Base-by-base conservation (phyloP, 1,140 invertebrate genomes). In the Bombyx mandarina region DNA sequence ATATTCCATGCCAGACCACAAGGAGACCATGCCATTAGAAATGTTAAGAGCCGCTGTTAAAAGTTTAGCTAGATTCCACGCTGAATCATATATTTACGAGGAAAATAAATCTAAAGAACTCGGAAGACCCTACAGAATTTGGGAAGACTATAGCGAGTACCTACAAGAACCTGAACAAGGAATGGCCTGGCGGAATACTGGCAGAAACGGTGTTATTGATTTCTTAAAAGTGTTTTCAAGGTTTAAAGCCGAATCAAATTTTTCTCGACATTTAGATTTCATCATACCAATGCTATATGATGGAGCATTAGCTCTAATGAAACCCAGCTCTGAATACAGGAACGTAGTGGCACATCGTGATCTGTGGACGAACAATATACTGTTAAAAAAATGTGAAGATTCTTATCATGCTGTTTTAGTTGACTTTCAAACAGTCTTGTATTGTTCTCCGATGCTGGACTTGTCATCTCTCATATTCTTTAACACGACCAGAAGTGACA, bases 371-470 rank as follows among this genome's bases (percentile, higher is more conserved):
- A 92, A 91, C 63, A 93, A 93, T 69, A 71, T 92, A 8, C 86
- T 93, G 66, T 89, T 91, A 46, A 91, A 90, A 69, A 89, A 89
- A 58, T 71, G 86, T 1, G 67, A 71, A 4, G 73, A 82, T 56
- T 75, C 69, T 8, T 43, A 55, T 18, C 73, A 78, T 55, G 89
- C 90, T 10, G 81, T 89, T 8, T 63, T 93, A 5, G 85, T 93
- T 18, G 92, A 93, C 68, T 92, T 90, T 56, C 92, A 93, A 74
- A 77, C 92, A 42, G 88, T 87, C 0, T 68, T 91, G 45, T 92
- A 90, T 70, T 75, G 81, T 12, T 79, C 88, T 3, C 89, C 90
- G 0, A 84, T 82, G 56, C 56, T 89, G 26, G 90, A 91, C 68
- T 64, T 91, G 7, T 69, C 89, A 0, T 88, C 89, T 2, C 52